Base-by-base conservation (phyloP, 1,140 invertebrate species). In the Hestina assimilis region DNA sequence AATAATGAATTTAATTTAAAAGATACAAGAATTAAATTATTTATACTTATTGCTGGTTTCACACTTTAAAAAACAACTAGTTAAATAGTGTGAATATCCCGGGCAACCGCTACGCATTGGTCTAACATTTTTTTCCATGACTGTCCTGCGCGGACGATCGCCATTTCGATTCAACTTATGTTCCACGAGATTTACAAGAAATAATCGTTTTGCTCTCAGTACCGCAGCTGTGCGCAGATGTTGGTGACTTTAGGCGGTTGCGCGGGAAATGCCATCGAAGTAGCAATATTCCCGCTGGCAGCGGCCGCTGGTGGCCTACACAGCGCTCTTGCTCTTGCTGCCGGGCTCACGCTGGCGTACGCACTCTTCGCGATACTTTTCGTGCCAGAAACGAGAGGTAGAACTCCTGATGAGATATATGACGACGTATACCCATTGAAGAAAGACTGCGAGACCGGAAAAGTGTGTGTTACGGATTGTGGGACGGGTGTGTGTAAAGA, bases 221-320 rank as follows among this genome's bases (percentile, higher is more conserved):
- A 72, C 52, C 78, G 78, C 19, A 59, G 75, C n/a, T 80, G 75
- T 43, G 77, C 77, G 4, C 20, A 73, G 38, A 54, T 74, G 69
- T 40, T 78, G 54, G 63, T 68, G 14, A 69, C 61, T 8, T 65
- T 54, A 9, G 57, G 48, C 11, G 66, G 63, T 38, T 60, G 66
- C 50, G 46, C 56, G 0, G 77, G 66, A 9, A 83, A 80, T 55
- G 74, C 74, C 4, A 0, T 71, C 17, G 79, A 83, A 57, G 72
- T 77, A 53, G 61, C 33, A 1, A 12, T 74, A 33, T 77, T 83
- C 57, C 75, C 76, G 3, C 35, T 26, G 24, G 68, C 58, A 20
- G 68, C 63, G 43, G 40, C 63, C 0, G 11, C 6, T 4, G 63
- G 53, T 0, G 74, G 75, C 0, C 60, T 76, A 26, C 24, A 26